Conservation (phyloP, 2,113 vertebrate genomes). For the Mobula birostris region DNA sequence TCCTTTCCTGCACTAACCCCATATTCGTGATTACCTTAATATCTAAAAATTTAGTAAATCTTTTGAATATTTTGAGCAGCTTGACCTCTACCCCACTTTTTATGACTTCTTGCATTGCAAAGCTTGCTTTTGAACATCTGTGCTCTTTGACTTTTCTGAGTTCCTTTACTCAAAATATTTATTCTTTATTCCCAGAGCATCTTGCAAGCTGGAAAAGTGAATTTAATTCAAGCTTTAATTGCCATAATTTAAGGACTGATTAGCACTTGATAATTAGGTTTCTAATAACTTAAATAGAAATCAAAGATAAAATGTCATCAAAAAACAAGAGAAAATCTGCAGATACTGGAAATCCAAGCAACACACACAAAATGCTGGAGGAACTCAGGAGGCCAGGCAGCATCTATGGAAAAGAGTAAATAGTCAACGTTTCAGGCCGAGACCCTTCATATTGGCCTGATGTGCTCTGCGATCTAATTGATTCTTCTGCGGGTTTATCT, state of each 20-base stretch:
- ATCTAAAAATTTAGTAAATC: no score
- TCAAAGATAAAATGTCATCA: no score
- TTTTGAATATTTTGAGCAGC: no score
- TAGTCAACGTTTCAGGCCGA: no score
- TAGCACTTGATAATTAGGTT: neutral
- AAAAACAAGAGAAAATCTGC: no score
- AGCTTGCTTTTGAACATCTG: neutral
- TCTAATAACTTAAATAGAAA: neutral
- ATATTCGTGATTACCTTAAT: no score
- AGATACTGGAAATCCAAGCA: no score
- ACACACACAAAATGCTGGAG: no score
- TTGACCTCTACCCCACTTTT: neutral
- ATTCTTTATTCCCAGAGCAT: neutral
- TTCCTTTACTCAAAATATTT: neutral
- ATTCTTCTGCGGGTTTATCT: neutral
- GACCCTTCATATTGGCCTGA: neutral
- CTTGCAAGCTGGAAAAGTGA: neutral
- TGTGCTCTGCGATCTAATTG: neutral
- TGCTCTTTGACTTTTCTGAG: neutral
- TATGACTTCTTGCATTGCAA: neutral
- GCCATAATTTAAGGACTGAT: neutral
- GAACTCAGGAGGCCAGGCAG: no score
- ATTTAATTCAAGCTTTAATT: neutral
- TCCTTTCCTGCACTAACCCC: no score
- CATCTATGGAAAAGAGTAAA: no score